Evolutionary conservation across 2,797 vertebrate genomes (phyloP).

Genomic region (Graptemys geographica): DNA sequence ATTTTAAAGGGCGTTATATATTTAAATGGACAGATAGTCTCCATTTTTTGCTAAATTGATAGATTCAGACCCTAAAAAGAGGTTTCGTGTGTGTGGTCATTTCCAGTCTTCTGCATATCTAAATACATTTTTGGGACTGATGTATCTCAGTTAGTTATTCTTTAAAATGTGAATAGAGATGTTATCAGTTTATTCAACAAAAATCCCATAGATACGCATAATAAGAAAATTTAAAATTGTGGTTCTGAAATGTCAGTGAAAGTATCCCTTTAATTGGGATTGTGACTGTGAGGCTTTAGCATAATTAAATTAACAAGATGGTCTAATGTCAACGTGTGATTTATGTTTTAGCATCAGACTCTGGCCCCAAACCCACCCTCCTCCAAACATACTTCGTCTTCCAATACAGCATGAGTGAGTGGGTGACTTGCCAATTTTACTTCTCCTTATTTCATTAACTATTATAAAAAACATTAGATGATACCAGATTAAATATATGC

Average conservation of each 20-base stretch:
- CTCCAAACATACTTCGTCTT: not conserved
- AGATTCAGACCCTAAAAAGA: not conserved
- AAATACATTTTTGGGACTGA: not conserved
- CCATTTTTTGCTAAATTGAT: not conserved
- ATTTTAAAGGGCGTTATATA: not conserved
- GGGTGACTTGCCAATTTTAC: slow-evolving; percentile 1
- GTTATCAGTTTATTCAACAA: not conserved
- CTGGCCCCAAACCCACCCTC: not conserved
- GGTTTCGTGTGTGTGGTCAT: not conserved
- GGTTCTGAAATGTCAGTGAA: not conserved
- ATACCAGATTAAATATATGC: slow-evolving; percentile 56
- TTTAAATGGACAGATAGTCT: not conserved
- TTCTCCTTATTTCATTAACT: slow-evolving; percentile 45
- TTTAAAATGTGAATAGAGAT: not conserved
- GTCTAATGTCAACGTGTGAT: not conserved
- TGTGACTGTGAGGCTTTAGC: not conserved
- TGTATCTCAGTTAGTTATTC: not conserved
- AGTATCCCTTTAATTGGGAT: not conserved
- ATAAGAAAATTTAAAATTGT: not conserved
- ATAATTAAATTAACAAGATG: not conserved
- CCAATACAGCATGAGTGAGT: not conserved
- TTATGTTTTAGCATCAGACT: not conserved
- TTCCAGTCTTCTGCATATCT: not conserved
- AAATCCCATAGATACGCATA: not conserved
- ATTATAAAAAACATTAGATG: slow-evolving; percentile 67